Base-by-base conservation (phyloP, 2,113 vertebrate species). In the Pseudorasbora parva region DNA sequence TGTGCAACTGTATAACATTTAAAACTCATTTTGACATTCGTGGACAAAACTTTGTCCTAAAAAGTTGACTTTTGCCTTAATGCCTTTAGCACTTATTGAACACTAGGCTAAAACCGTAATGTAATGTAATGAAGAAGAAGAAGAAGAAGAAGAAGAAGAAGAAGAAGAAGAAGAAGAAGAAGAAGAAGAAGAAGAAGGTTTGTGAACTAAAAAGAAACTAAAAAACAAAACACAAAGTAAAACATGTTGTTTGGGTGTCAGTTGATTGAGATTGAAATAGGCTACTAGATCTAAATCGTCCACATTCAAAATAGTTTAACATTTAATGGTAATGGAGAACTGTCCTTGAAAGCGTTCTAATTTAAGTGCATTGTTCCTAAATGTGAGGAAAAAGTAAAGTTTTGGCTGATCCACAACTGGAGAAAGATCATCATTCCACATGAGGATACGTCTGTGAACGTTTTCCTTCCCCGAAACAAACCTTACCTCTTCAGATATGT, bases 341-440 rank as follows among this genome's bases (percentile, higher is more conserved):
- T 25, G 21, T 68, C 33, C 19, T 3, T 1, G 7, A 30, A 54
- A 75, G 8, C 33, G 49, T 8, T 15, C 0, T 21, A 11, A 77
- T 41, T 56, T 21, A 76, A n/a, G 11, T 37, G 33, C 11, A 41
- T 6, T 30, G 25, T 41, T 57, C 11, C 10, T 23, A 21, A 76
- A 57, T 2, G 15, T 37, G 2, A 57, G 2, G 4, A 0, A 57
- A 19, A 77, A 59, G 7, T 78, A 69, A 41, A 3, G 2, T 45
- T 79, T 64, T 10, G 17, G 23, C 27, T 25, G 27, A 54, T 33
- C 19, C 37, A 71, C 27, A 56, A 69, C 51, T 54, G 54, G 51
- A 60, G 69, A 81, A 66, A 81, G 47, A 60, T 72, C 81, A 85
- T 21, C 7, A 17, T 14, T 75, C 72, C 59, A 59, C 73, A 56